Evolutionary conservation across 2,113 vertebrate genomes (phyloP), one percentile per base, ranked within the genome.

Genomic region (Myanophis thanlyinensis): DNA sequence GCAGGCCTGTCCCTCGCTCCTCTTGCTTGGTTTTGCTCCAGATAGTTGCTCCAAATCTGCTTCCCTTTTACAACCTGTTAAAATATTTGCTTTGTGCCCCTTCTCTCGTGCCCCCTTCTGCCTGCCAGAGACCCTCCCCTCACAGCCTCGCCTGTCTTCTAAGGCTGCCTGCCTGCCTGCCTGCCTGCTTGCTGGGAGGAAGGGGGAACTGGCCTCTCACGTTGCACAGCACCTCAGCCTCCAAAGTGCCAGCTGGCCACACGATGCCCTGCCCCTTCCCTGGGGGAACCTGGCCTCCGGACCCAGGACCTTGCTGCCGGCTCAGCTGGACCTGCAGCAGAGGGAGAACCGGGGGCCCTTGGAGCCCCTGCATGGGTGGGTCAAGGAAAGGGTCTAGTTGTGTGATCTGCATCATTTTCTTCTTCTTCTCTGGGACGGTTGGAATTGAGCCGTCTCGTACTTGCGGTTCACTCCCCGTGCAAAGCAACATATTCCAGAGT

Each of bases 121-220:
- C 80, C 80, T 18, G 80, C 80, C 80, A 84, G 35, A 20, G 80
- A 11, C 35, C 15, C 15, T 7, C 73, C 80, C 22, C 40, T 85
- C 1, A 40, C n/a, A 35, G 12, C 80, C 35, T 5, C 30, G 15
- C 80, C 80, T 0, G 20, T 4, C 56, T 30, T 59, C 9, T 3
- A 2, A 0, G 5, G 23, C 54, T 1, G 54, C 3, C 56, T 11
- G 25, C 56, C 49, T 3, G 11, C 49, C n/a, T n/a, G n/a, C n/a
- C n/a, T n/a, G n/a, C n/a, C n/a, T n/a, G n/a, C n/a, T n/a, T 59
- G 25, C 30, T 25, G 56, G 25, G 9, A 11, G 27, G 23, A 2
- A 25, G 54, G 25, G 54, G 54, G 2, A 10, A 2, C 54, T 10
- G 54, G 7, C 54, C 54, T 8, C 8, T 10, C 2, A 1, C 8